Base-by-base conservation (phyloP, 2,888 invertebrate genomes). In the Lacanobia oleracea region DNA sequence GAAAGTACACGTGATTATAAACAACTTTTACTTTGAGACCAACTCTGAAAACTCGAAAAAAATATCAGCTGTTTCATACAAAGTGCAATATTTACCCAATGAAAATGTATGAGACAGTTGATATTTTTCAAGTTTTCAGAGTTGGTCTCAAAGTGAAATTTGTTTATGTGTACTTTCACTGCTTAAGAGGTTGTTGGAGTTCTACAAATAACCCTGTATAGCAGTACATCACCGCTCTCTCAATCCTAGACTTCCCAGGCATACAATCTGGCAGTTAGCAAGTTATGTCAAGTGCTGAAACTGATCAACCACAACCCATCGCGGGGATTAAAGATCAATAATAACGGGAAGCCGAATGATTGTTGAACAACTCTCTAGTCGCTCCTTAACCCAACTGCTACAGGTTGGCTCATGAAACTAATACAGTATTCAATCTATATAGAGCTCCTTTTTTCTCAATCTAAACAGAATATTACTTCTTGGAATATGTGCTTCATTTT, bases 401-500 rank as follows among this genome's bases (percentile, higher is more conserved):
- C 74, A 57, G 21, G 43, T 57, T 56, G 27, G 3, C 12, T 37
- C 70, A 23, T 9, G 16, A 16, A 62, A 57, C 23, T 18, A 14
- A 27, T 62, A 62, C 12, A 45, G 57, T 72, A 72, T 79, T 61
- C 4, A 56, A 72, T 51, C 33, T 45, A 8, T 37, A 18, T 37
- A 57, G 12, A 37, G 18, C 37, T 50, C 10, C 18, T 67, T 50
- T 75, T 54, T 72, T 77, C 23, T 43, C 56, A 45, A 56, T 57
- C 43, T 45, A 56, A 70, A 77, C 33, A 77, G 23, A 14, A 77
- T 59, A 37, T 67, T 57, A 70, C 27, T 73, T 53, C 57, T 62
- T 40, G 27, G n/a, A 6, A 60, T 23, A 40, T 48, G 51, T 71
- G 12, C 45, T 79, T 53, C 59, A 53, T 72, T 79, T 78, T 78